Conservation (phyloP, 2,113 vertebrate genomes). For the Rhinoptilus africanus region DNA sequence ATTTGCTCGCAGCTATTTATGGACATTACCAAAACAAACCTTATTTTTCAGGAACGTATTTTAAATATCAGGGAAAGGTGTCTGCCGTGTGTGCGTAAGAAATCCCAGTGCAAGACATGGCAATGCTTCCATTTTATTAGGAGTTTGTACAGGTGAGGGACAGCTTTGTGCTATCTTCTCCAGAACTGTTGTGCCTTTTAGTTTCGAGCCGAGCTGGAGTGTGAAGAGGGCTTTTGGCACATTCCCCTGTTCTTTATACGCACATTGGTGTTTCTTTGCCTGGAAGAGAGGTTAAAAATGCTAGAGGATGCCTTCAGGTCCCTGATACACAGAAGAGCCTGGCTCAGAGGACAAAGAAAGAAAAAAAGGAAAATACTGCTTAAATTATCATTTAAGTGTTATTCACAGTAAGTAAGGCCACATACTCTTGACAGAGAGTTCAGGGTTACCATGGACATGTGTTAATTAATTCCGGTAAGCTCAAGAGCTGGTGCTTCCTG, state of each 20-base stretch:
- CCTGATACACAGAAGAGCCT: background rate
- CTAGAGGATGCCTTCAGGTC: background rate
- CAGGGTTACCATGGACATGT: constrained; percentile 17
- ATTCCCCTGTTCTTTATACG: constrained; percentile 30
- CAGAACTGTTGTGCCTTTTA: accelerated
- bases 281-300: constrained; percentile 4
- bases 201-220: accelerated
- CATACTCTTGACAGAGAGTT: constrained; percentile 9
- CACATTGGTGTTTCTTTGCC: background rate
- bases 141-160: background rate
- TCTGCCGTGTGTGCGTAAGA: background rate
- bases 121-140: constrained; percentile 54
- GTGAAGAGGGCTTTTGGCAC: background rate
- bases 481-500: background rate
- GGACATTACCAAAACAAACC: background rate
- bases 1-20: background rate
- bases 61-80: background rate
- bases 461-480: constrained; percentile 32
- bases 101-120: background rate
- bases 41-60: background rate
- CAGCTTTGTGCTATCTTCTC: background rate
- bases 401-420: background rate
- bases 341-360: background rate
- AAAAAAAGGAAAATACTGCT: background rate
- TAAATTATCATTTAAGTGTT: background rate